A percentile compares a stretch with the other conserved stretches of the same genome.
Evolutionary conservation across 2,113 vertebrate species (phyloP).

Genomic region (Pteronura brasiliensis): DNA sequence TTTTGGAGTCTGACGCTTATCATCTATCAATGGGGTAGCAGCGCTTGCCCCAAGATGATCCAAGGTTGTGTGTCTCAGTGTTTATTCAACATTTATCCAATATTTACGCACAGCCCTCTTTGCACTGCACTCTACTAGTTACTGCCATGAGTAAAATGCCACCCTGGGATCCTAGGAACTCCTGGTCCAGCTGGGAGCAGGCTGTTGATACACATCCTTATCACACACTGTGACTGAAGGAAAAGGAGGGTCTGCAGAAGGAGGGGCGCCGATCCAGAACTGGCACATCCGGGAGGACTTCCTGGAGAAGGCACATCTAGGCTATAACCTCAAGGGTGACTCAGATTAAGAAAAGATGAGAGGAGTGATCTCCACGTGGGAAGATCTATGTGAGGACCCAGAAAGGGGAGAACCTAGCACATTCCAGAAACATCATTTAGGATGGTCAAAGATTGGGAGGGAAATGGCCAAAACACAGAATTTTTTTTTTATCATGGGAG

Average conservation of each 20-base stretch:
- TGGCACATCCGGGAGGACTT: not conserved
- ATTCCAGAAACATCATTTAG: not conserved
- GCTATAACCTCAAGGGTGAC: not conserved
- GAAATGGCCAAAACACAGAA: not conserved
- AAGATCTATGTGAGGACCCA: not conserved
- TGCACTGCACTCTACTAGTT: not conserved
- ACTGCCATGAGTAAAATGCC: not conserved
- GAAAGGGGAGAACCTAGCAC: not conserved
- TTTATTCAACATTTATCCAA: not conserved
- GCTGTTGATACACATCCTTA: not conserved
- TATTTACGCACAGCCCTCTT: not conserved
- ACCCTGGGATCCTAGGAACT: not conserved
- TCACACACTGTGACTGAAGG: not conserved
- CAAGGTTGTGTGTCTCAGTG: not conserved
- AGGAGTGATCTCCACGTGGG: not conserved
- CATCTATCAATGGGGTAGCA: not conserved
- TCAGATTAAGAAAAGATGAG: not conserved
- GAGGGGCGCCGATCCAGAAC: not conserved
- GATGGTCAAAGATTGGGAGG: not conserved
- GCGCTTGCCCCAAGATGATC: not conserved
- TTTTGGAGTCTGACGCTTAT: not conserved
- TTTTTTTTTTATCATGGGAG: not conserved
- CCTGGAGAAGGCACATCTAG: not conserved
- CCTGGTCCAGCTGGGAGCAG: not conserved
- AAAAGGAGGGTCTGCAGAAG: not conserved